Base-by-base conservation (phyloP, 2,113 vertebrate genomes). In the Condylura cristata region DNA sequence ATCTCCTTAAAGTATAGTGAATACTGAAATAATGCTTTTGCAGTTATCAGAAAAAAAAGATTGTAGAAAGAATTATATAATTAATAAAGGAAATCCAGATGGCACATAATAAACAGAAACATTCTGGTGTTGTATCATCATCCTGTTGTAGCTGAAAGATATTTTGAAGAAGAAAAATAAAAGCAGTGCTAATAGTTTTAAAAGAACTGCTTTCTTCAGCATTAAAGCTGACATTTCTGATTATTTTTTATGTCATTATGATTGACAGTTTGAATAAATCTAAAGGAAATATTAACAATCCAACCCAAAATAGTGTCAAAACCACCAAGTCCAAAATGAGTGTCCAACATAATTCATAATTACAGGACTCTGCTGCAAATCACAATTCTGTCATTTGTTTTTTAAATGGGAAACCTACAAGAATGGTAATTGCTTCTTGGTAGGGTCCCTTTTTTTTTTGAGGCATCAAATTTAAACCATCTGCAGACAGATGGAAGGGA, bases 391-490 rank as follows among this genome's bases (percentile, higher is more conserved):
- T 48, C 61, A 53, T 97, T 96, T 97, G n/a, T n/a, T 96, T 94
- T 96, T 83, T 68, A 44, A 41, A 89, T 90, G 65, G 84, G 79
- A 98, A 97, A 97, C 96, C 75, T 89, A 90, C 58, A 96, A 93
- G 93, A 72, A 44, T 53, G 84, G 39, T 93, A 96, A 97, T 97
- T 98, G 96, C 66, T 92, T 96, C 90, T 97, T 96, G 92, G 94
- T 95, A 95, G 78, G 96, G 88, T 96, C 90, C 26, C 89, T 74
- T 91, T 13, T 2, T 53, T 94, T 97, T 96, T 96, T 79, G 79
- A 97, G 93, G 96, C 97, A 97, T 98, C 97, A 98, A 97, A 98
- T 98, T 98, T 98, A 98, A 98, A 98, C 98, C 98, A 98, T 98
- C 98, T 98, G 98, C 96, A 98, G 90, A 93, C 97, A 98, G 97